phyloP scores from a whole-genome alignment of 2,113 vertebrate species.

The Sylvilagus bachmani region DNA sequence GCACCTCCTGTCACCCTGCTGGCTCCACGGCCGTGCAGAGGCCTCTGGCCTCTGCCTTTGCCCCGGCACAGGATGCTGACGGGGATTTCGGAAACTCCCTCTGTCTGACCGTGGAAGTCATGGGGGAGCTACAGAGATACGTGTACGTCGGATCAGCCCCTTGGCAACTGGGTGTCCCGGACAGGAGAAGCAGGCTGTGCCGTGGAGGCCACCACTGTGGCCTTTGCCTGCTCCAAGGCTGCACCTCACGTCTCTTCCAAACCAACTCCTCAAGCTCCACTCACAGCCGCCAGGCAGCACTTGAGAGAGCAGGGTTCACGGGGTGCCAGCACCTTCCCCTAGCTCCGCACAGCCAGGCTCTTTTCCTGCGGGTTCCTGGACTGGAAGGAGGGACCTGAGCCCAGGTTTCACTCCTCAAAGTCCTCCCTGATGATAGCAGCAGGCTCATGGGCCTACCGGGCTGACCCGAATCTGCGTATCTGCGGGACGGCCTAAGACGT shows the following conservation, averaged over 20 bases:
- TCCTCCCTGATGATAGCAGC: neutral
- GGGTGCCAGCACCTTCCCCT: neutral
- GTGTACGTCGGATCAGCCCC: neutral
- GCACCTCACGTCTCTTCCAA: neutral
- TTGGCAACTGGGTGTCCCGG: neutral
- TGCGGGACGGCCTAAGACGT: slow-evolving; percentile 58
- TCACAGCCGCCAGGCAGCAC: neutral
- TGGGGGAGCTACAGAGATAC: neutral
- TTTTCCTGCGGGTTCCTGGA: neutral
- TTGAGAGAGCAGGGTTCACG: neutral
- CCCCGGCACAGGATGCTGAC: neutral
- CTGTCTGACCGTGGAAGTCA: neutral
- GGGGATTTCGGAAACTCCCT: neutral
- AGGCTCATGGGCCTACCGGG: slow-evolving; percentile 25
- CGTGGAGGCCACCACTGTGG: no score
- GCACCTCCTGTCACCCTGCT: no score
- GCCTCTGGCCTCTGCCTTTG: neutral
- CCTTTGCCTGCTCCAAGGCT: neutral
- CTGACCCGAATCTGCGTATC: slow-evolving; percentile 63
- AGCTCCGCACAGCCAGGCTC: neutral
- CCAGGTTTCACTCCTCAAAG: neutral
- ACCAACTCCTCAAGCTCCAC: neutral
- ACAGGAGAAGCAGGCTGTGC: neutral
- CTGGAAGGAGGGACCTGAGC: neutral
- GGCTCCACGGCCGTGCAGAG: neutral